Conservation (phyloP, 2,113 vertebrate species). For the Corythornis madagascariensis region DNA sequence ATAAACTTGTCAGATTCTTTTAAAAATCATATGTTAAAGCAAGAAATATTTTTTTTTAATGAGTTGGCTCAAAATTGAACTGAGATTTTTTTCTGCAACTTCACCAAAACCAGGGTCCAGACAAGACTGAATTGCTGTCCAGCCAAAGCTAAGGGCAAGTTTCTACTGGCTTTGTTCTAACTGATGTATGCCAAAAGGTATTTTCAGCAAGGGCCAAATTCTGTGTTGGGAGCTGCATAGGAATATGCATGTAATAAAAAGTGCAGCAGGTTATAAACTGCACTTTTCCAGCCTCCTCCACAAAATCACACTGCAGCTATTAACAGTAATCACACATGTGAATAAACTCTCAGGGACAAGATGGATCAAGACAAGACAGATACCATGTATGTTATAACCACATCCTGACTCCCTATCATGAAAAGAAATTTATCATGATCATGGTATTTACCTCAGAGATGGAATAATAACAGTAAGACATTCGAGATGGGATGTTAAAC, state of each 20-base stretch:
- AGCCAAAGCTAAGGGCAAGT: constrained; percentile 62
- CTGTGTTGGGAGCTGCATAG: constrained; percentile 33
- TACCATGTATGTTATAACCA: neutral
- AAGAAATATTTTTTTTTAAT: constrained; percentile 49
- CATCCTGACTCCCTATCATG: neutral
- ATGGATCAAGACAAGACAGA: neutral
- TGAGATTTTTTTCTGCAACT: constrained; percentile 63
- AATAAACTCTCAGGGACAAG: neutral
- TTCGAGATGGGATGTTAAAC: neutral
- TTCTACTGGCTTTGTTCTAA: constrained; percentile 64
- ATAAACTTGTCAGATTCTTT: constrained; percentile 11
- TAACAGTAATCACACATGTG: neutral
- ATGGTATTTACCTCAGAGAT: neutral
- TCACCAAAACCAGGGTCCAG: constrained; percentile 63
- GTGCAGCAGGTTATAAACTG: constrained; percentile 31
- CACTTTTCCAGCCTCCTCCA: constrained; percentile 36
- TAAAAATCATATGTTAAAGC: constrained; percentile 7
- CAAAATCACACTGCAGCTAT: neutral
- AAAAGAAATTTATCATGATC: neutral
- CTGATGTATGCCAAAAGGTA: constrained; percentile 65
- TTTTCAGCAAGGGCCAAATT: constrained; percentile 53
- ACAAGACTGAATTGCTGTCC: constrained; percentile 46
- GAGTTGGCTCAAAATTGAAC: constrained; percentile 24
- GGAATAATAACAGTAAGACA: neutral
- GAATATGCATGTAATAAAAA: constrained; percentile 60